Conservation (phyloP, 2,797 vertebrate genomes). For the Anomalospiza imberbis region DNA sequence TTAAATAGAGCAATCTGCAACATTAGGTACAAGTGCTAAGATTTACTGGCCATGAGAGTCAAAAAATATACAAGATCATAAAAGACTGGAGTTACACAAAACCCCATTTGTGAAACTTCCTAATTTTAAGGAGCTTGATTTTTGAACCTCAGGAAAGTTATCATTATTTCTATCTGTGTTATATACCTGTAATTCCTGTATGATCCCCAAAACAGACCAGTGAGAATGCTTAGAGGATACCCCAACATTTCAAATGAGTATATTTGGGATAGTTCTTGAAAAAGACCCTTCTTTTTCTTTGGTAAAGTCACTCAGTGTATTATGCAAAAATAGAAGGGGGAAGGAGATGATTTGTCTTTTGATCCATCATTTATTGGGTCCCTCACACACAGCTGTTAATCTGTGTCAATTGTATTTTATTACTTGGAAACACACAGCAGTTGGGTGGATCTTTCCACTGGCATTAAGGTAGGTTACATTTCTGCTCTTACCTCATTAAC, state of each 20-base stretch:
- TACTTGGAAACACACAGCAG: neutral
- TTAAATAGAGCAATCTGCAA: neutral
- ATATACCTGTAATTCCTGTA: neutral
- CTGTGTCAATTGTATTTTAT: neutral
- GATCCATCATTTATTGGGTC: neutral
- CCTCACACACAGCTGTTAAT: neutral
- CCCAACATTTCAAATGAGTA: neutral
- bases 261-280: neutral
- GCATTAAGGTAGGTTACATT: neutral
- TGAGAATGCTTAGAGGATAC: neutral
- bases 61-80: neutral
- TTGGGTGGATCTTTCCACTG: neutral
- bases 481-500: conserved; percentile 16
- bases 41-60: neutral
- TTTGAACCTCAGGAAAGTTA: neutral
- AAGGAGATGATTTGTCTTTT: neutral
- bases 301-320: neutral
- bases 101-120: neutral
- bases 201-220: neutral
- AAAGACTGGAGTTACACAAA: neutral
- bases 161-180: neutral
- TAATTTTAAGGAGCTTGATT: neutral
- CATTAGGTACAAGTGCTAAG: neutral
- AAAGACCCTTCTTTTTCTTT: neutral
- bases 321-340: neutral